Evolutionary conservation across 2,888 invertebrate species (phyloP), one percentile per base, ranked within the genome.

Genomic region (Dusona sp.): DNA sequence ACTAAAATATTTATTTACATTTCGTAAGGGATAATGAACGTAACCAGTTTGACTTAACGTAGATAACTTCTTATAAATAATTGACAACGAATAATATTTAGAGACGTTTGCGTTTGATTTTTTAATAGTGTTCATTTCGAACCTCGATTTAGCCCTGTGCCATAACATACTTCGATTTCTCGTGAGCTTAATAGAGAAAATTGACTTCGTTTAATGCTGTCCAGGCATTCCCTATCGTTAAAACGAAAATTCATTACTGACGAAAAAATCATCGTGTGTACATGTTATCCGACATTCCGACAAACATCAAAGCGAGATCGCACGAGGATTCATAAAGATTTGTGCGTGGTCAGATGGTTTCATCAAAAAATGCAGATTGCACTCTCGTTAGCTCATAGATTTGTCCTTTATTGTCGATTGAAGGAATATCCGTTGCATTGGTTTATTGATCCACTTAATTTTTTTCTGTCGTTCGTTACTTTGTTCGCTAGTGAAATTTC

Each of bases 311-410:
- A 42, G 68, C 19, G 42, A 45, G 67, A 38, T 77, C 36, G 22
- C 51, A 67, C 45, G 68, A 61, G 65, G 70, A 83, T 77, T 79
- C 64, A 38, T 79, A 22, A n/a, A 80, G 64, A 25, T 67, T 77
- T 67, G 77, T 68, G 36, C 48, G 36, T 73, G 68, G 74, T 84
- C 83, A 72, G 45, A 80, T 77, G 6, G 42, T 77, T 51, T 77
- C 13, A 19, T 86, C 73, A 79, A 84, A 82, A 87, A 84, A 87
- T 87, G 84, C 86, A 81, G 86, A 86, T 81, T 36, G 22, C n/a
- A 68, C 36, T 57, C 48, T 48, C 36, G 45, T 22, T 70, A 77
- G 19, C 64, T 57, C 74, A 77, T 29, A 74, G 45, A 81, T 79
- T 68, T 38, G 3, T 79, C 65, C 64, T 68, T 82, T 84, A 86